A percentile compares a stretch with the other conserved stretches of the same genome.
These are phyloP conservation scores for Pandemis heparana DNA, from an alignment of 2,888 invertebrate species.

Conservation along the genomic window DNA sequence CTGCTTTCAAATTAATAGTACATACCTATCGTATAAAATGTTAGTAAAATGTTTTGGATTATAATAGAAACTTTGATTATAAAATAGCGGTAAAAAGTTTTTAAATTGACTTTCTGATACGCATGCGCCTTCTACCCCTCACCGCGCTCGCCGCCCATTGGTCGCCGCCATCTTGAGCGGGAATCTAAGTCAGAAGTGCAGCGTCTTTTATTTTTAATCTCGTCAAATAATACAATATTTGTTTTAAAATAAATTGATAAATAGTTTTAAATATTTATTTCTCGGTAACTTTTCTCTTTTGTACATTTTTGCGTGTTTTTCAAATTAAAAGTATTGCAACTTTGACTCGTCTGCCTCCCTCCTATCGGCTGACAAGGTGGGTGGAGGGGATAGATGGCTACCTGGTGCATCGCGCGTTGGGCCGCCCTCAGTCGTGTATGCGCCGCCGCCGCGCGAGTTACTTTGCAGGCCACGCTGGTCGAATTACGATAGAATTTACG, in stretches of 20 bases:
- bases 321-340: constrained; percentile 16
- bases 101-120: constrained; percentile 37
- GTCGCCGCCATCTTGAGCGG: constrained; percentile 47
- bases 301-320: not conserved
- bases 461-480: constrained; percentile 57
- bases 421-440: constrained; percentile 64
- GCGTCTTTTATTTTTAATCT: not conserved
- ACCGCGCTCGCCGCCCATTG: constrained; percentile 42
- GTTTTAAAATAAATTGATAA: not conserved
- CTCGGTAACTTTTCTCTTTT: not conserved
- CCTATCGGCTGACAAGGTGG: constrained; percentile 49
- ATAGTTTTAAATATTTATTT: constrained; percentile 1
- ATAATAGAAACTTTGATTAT: not conserved
- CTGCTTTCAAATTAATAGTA: not conserved
- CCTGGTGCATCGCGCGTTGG: constrained; percentile 61
- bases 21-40: not conserved
- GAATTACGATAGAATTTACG: constrained; percentile 49
- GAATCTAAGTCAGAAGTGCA: constrained; percentile 29
- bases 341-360: constrained; percentile 5
- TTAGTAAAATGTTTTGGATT: not conserved
- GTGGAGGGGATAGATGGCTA: constrained; percentile 65
- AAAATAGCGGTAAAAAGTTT: constrained; percentile 23
- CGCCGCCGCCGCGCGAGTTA: constrained; percentile 65
- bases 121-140: constrained; percentile 54
- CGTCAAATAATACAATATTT: not conserved